These are phyloP conservation scores for Euzophera pinguis DNA, from an alignment of 2,888 invertebrate species.

Conservation along the genomic window DNA sequence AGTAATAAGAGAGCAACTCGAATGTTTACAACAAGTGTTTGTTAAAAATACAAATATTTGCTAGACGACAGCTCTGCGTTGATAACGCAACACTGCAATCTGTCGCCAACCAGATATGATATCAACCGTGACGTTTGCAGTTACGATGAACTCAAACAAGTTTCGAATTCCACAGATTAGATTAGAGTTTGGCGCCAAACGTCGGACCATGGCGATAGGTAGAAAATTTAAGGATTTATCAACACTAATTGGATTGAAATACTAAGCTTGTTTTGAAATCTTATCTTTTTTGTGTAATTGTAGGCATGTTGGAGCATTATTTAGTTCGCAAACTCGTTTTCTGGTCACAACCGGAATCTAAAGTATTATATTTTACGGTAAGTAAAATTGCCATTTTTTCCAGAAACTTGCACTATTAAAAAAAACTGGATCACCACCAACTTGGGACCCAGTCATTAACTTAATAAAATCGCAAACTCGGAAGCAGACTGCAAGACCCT, in stretches of 20 bases:
- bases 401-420: too few species aligned
- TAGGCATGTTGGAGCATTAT: too few species aligned
- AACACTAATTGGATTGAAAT: not conserved
- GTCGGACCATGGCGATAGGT: slow-evolving; percentile 13
- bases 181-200: slow-evolving; percentile 55
- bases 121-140: slow-evolving; percentile 30
- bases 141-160: slow-evolving; percentile 40
- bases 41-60: slow-evolving; percentile 3
- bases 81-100: slow-evolving; percentile 13
- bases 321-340: too few species aligned
- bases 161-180: slow-evolving; percentile 52
- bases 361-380: too few species aligned
- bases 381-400: too few species aligned
- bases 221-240: not conserved
- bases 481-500: too few species aligned
- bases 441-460: too few species aligned
- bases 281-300: not conserved
- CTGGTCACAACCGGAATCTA: too few species aligned
- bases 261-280: not conserved
- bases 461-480: too few species aligned
- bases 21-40: not conserved
- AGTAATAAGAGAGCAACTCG: not conserved
- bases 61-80: not conserved
- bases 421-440: too few species aligned
- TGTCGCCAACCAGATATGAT: slow-evolving; percentile 11